Percentiles rank a stretch among this genome's conserved stretches.
Conservation (phyloP, 2,888 invertebrate genomes). For the Eilema depressum region DNA sequence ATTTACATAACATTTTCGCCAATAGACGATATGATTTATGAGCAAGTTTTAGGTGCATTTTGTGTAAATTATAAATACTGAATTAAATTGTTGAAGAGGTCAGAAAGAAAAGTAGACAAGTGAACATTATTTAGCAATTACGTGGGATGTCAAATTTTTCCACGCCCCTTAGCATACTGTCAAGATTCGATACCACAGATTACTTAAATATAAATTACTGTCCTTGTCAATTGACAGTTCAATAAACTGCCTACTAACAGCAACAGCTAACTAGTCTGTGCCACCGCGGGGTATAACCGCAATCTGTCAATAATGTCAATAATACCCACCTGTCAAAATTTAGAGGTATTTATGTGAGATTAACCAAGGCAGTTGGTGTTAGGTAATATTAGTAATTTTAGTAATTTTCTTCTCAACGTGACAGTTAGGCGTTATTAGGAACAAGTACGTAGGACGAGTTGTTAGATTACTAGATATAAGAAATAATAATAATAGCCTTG, state of each 20-base stretch:
- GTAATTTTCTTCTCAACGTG: neutral
- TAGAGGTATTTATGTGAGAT: neutral
- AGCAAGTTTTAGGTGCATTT: too few relatives aligned
- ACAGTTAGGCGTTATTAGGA: neutral
- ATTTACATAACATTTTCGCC: neutral
- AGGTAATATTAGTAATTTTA: constrained; percentile 4
- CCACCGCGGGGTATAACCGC: constrained; percentile 17
- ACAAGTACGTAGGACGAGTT: neutral
- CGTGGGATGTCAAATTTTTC: neutral
- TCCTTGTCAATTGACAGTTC: constrained; percentile 18
- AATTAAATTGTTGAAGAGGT: too few relatives aligned
- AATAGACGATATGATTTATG: neutral
- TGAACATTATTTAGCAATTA: neutral
- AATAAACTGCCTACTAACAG: constrained; percentile 7
- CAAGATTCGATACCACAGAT: neutral
- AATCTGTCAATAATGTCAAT: constrained; percentile 20
- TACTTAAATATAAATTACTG: constrained; percentile 8
- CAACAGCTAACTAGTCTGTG: constrained; percentile 13
- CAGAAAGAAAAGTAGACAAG: too few relatives aligned
- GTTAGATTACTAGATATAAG: neutral
- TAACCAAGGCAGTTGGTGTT: neutral
- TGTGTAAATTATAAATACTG: too few relatives aligned
- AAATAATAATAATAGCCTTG: neutral
- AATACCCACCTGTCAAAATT: constrained; percentile 8
- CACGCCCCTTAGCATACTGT: neutral